Evolutionary conservation across 2,888 invertebrate genomes (phyloP).

Genomic region (Alloscopus bannaensis): DNA sequence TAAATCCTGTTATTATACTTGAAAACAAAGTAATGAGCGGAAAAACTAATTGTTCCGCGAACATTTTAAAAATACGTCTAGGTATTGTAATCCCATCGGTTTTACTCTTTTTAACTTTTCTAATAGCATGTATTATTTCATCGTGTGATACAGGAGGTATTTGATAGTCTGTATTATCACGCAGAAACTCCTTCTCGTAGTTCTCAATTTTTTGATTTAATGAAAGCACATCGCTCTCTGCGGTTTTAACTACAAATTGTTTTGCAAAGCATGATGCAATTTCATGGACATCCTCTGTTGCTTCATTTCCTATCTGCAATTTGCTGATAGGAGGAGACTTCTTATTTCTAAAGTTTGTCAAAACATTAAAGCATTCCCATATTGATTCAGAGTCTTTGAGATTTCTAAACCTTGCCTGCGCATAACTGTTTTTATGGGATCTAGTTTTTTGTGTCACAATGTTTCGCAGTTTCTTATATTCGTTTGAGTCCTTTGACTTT

Average conservation of each 20-base stretch:
- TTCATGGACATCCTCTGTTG: not conserved
- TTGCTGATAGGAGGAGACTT: not conserved
- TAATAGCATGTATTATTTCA: constrained; percentile 14
- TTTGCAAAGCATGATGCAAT: constrained; percentile 16
- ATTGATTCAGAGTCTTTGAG: not conserved
- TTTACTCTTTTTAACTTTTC: constrained; percentile 27
- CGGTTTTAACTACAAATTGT: constrained; percentile 18
- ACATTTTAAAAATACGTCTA: constrained; percentile 8
- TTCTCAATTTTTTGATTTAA: not conserved
- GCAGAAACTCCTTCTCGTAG: not conserved
- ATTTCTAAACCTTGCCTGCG: not conserved
- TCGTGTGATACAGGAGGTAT: not conserved
- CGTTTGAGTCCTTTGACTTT: not conserved
- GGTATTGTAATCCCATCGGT: not conserved
- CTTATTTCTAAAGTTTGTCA: constrained; percentile 24
- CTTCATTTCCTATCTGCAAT: not conserved
- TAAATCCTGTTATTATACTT: not conserved
- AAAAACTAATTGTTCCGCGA: not conserved
- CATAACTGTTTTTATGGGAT: not conserved
- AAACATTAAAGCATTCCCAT: constrained; percentile 22
- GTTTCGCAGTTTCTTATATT: constrained; percentile 10
- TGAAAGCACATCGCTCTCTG: not conserved
- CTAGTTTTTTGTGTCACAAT: not conserved
- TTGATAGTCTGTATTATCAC: not conserved
- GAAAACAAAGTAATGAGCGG: constrained; percentile 15